Conservation (phyloP, 2,797 vertebrate genomes). For the Lates japonicus region DNA sequence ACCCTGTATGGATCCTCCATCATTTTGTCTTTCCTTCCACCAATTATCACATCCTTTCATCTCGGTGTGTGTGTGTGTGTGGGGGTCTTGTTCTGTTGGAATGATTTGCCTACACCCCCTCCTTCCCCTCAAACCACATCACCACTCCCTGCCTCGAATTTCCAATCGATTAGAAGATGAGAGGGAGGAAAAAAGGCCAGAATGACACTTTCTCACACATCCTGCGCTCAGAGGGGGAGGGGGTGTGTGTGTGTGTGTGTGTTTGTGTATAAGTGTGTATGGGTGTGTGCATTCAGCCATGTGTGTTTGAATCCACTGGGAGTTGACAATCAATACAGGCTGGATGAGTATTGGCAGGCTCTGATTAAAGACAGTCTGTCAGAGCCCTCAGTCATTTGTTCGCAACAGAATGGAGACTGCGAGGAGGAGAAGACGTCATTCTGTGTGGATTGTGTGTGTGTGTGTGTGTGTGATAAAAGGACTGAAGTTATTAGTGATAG, state of each 20-base stretch:
- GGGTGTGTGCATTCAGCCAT: conserved; percentile 10
- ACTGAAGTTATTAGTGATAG: too few species aligned
- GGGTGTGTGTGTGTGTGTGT: conserved; percentile 9
- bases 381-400: conserved; percentile 54
- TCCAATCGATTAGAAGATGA: conserved; percentile 81
- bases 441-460: conserved; percentile 23
- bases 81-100: conserved; percentile 27
- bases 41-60: conserved; percentile 74
- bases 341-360: conserved; percentile 71
- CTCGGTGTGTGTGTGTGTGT: neutral
- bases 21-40: conserved; percentile 34
- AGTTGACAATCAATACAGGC: conserved; percentile 68
- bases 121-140: conserved; percentile 13
- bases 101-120: conserved; percentile 33
- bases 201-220: conserved; percentile 75
- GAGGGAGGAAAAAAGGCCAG: conserved; percentile 57
- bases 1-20: conserved; percentile 20
- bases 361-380: conserved; percentile 73
- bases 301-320: conserved; percentile 57
- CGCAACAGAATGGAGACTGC: conserved; percentile 32
- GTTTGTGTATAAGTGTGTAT: neutral
- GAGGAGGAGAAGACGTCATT: conserved; percentile 22
- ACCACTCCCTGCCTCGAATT: conserved; percentile 50
- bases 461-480: conserved; percentile 2
- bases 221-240: conserved; percentile 47